Evolutionary conservation across 1,140 invertebrate genomes (phyloP).

Genomic region (Drosophila bipectinata): DNA sequence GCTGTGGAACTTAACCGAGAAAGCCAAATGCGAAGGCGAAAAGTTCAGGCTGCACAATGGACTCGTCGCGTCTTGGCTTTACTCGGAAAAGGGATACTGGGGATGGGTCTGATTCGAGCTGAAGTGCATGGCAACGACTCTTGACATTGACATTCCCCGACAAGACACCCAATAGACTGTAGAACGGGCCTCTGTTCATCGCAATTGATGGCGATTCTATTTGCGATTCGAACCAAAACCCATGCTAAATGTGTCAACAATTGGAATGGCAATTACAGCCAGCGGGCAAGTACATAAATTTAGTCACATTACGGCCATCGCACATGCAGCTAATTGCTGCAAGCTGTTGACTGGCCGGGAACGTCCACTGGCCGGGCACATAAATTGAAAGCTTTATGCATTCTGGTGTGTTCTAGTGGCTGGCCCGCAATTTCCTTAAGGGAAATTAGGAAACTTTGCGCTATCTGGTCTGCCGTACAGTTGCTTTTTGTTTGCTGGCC

Average conservation of each 20-base stretch:
- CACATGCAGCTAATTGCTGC: conserved; percentile 43
- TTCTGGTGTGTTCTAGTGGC: conserved; percentile 22
- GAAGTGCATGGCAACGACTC: conserved; percentile 35
- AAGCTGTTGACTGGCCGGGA: conserved; percentile 34
- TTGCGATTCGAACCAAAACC: not conserved
- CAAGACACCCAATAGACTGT: not conserved
- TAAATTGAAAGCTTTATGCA: conserved; percentile 68
- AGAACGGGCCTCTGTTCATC: conserved; percentile 12
- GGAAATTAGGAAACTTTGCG: conserved; percentile 78
- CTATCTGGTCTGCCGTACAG: conserved; percentile 25
- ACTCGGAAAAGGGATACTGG: conserved; percentile 2
- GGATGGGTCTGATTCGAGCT: conserved; percentile 11
- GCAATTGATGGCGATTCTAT: conserved; percentile 42
- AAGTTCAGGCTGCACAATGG: conserved; percentile 45
- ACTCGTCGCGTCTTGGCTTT: not conserved
- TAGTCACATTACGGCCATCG: conserved; percentile 33
- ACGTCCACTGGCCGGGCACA: conserved; percentile 2
- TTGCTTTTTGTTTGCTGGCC: conserved; percentile 14
- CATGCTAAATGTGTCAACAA: conserved; percentile 59
- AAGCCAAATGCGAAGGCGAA: conserved; percentile 11
- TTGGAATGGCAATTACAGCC: conserved; percentile 57
- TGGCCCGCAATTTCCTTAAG: conserved; percentile 63
- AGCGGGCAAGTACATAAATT: conserved; percentile 47
- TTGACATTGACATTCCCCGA: conserved; percentile 46
- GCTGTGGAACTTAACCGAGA: conserved; percentile 42